phyloP scores from a whole-genome alignment of 2,113 vertebrate genomes.

The Tamias sibiricus region DNA sequence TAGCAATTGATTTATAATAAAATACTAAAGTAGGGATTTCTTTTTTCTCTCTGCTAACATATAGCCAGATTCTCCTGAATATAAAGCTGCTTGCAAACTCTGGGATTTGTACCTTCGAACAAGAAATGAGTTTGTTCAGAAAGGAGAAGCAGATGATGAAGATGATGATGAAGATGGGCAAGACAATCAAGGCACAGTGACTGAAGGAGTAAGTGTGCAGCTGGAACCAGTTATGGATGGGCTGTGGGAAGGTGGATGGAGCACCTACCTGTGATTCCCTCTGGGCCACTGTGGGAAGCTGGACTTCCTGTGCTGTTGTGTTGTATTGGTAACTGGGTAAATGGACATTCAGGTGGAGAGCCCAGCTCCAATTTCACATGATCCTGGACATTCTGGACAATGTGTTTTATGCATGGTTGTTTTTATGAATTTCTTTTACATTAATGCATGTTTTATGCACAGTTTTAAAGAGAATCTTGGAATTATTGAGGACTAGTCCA shows the following conservation, averaged over 20 bases:
- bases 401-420: neutral
- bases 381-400: neutral
- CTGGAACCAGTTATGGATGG: neutral
- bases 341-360: neutral
- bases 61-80: conserved; percentile 95
- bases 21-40: neutral
- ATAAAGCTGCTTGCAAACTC: conserved; percentile 96
- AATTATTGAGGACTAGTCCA: neutral
- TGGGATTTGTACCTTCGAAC: conserved; percentile 98
- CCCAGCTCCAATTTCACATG: neutral
- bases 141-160: conserved; percentile 95
- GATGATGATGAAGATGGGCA: conserved; percentile 95
- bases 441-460: neutral
- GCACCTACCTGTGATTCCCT: neutral
- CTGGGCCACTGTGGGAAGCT: neutral
- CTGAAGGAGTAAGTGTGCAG: conserved; percentile 93
- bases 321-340: neutral
- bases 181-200: conserved; percentile 91
- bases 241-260: neutral
- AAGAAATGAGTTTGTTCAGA: conserved; percentile 98
- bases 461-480: conserved; percentile 43
- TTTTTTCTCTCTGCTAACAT: conserved; percentile 65
- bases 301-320: neutral
- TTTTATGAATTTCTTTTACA: conserved; percentile 17
- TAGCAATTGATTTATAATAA: conserved; percentile 21